Evolutionary conservation across 2,113 vertebrate genomes (phyloP).

Genomic region (Odocoileus hemionus): DNA sequence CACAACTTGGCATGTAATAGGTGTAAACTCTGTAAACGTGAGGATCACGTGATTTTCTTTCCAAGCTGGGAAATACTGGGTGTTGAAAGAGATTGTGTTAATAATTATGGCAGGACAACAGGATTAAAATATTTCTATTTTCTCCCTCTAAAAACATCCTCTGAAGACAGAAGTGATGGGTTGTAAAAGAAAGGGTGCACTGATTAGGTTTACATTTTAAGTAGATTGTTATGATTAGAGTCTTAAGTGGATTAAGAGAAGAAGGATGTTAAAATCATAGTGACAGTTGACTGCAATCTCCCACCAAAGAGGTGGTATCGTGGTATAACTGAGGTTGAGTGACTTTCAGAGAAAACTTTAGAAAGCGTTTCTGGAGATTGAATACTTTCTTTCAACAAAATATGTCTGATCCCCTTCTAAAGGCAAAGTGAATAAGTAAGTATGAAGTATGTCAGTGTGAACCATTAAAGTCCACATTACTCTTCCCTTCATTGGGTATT

Average conservation of each 20-base stretch:
- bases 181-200: background rate
- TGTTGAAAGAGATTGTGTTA: background rate
- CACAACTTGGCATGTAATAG: background rate
- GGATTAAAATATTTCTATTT: background rate
- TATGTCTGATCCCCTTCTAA: background rate
- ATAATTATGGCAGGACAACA: background rate
- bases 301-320: background rate
- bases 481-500: background rate
- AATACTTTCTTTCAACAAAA: background rate
- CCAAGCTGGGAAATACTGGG: background rate
- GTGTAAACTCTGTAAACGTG: background rate
- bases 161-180: background rate
- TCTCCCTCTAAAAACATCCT: background rate
- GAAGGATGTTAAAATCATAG: background rate
- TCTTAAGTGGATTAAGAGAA: background rate
- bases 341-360: background rate
- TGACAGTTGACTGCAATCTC: background rate
- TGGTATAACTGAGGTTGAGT: background rate
- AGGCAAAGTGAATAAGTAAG: background rate
- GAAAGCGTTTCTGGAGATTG: background rate
- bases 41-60: background rate
- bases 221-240: background rate
- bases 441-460: background rate
- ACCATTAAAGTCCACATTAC: background rate
- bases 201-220: background rate